Evolutionary conservation across 2,888 invertebrate genomes (phyloP), one percentile per base, ranked within the genome.

Genomic region (Cephus sareptanus): DNA sequence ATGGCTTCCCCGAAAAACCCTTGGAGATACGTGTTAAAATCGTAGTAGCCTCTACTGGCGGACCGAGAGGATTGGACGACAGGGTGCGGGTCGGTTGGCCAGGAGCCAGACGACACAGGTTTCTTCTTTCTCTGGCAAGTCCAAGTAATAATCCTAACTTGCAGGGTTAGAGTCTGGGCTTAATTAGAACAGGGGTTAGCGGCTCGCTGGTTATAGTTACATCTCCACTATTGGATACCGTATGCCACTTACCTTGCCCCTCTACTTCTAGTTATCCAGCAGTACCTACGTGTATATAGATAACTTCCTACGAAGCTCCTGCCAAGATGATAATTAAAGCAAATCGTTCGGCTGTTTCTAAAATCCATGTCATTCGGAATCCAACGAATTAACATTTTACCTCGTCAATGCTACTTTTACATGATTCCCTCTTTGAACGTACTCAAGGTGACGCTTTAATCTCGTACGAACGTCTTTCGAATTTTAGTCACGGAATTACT

Each of bases 101-200:
- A 79, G 79, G 77, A 79, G 89, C 89, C 89, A 89, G 85, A 78
- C 84, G 85, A 84, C 85, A 83, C 77, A 69, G 75, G 76, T 69
- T 79, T 79, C 79, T 71, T 80, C 80, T 74, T 78, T 77, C 79
- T 75, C 71, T 56, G 9, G 71, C 71, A 34, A 34, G 70, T 78
- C 77, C 74, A 81, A 88, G 89, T 88, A 90, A 90, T 90, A 90
- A 90, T 90, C 90, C 89, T 88, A 89, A 89, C 90, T 90, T 88
- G 88, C 88, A 71, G 85, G 86, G 87, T 89, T 89, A 88, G 89
- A 88, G 89, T 87, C 85, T 81, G 85, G 82, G 89, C 89, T 90
- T 90, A 90, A 90, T 90, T 90, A 90, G 90, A 88, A 88, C 89
- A 84, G 85, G 87, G 89, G 85, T 88, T 87, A 86, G 87, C 83